These are phyloP conservation scores for Oxytorus armatus DNA, from an alignment of 2,888 invertebrate genomes.

Conservation along the genomic window DNA sequence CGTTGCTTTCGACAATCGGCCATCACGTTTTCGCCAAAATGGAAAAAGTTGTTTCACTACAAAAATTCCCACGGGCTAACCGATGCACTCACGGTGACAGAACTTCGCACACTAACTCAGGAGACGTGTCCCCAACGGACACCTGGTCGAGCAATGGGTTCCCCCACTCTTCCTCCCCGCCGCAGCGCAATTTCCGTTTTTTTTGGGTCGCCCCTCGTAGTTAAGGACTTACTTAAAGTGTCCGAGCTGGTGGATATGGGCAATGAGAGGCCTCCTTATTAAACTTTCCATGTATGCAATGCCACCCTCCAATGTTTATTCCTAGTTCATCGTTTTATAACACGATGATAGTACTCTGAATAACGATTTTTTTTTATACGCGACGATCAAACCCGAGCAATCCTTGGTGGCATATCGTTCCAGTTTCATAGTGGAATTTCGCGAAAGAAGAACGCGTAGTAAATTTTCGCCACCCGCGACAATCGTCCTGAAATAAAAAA, in stretches of 20 bases:
- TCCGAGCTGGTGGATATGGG: not conserved
- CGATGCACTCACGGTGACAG: no score
- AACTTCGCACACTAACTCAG: no score
- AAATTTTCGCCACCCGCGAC: not conserved
- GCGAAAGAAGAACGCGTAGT: not conserved
- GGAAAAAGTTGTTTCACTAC: no score
- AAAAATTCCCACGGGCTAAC: no score
- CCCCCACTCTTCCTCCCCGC: no score
- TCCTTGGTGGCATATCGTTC: not conserved
- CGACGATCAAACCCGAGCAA: conserved; percentile 62
- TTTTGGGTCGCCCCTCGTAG: no score
- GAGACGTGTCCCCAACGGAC: no score
- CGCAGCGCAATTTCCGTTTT: no score
- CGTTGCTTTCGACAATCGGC: no score
- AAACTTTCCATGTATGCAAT: conserved; percentile 74
- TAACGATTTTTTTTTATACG: conserved; percentile 75
- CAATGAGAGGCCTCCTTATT: conserved; percentile 71
- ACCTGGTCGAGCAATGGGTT: no score
- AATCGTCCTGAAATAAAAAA: no score
- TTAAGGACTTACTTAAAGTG: not conserved
- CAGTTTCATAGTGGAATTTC: conserved; percentile 46
- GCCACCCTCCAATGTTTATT: conserved; percentile 62
- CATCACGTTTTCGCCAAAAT: no score
- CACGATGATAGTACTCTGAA: conserved; percentile 63
- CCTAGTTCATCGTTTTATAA: conserved; percentile 7